phyloP scores from a whole-genome alignment of 2,113 vertebrate species.

The Globicephala melas region DNA sequence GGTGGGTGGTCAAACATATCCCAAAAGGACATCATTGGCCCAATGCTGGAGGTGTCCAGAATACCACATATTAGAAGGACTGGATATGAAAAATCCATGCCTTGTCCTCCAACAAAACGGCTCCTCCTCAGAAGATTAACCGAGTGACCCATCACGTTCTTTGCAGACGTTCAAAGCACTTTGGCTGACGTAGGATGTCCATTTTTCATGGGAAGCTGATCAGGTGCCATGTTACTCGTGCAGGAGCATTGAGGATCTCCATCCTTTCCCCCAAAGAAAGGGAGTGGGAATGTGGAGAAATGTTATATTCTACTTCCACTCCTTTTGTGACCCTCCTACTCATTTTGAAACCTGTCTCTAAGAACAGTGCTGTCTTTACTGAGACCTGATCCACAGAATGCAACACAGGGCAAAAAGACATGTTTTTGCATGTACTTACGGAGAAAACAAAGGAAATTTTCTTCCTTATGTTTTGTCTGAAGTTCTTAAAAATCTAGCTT shows the following conservation, averaged over 20 bases:
- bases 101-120: background rate
- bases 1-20: background rate
- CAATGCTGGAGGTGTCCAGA: background rate
- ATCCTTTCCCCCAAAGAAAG: background rate
- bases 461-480: background rate
- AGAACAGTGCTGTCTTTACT: background rate
- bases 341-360: background rate
- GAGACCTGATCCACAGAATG: background rate
- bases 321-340: background rate
- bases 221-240: fast-evolving
- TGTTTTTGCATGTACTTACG: background rate
- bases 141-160: background rate
- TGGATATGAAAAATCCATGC: background rate
- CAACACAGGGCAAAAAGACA: background rate
- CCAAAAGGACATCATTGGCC: background rate
- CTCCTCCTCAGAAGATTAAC: background rate
- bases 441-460: background rate
- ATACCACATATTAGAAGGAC: background rate
- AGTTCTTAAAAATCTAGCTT: background rate
- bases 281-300: background rate
- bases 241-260: background rate
- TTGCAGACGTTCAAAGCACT: background rate
- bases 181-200: too few species aligned
- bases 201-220: background rate
- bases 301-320: background rate